These are phyloP conservation scores for Drosophila sechellia DNA, from an alignment of 1,140 invertebrate species.

Conservation along the genomic window DNA sequence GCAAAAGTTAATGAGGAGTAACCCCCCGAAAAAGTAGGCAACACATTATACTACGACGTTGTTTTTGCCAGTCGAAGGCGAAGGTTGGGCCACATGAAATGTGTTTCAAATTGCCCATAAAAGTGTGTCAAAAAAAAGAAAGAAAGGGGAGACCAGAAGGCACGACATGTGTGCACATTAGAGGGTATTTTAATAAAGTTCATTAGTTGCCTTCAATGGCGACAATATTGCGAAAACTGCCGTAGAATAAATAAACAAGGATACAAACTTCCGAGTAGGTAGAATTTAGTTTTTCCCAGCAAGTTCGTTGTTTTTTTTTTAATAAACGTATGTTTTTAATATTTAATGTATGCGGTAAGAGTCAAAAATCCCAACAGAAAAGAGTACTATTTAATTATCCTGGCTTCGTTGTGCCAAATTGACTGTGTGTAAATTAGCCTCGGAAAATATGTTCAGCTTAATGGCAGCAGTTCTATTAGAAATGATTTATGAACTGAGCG, in stretches of 20 bases:
- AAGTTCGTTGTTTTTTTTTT: no score
- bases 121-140: slow-evolving; percentile 36
- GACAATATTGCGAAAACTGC: slow-evolving; percentile 7
- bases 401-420: slow-evolving; percentile 4
- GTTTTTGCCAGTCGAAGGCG: slow-evolving; percentile 15
- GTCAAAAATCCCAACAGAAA: no score
- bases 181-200: slow-evolving; percentile 32
- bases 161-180: slow-evolving; percentile 38
- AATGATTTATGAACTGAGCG: slow-evolving; percentile 39
- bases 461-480: slow-evolving; percentile 35
- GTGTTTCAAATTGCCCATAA: slow-evolving; percentile 75
- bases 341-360: no score
- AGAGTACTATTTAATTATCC: neutral
- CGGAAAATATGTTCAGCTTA: slow-evolving; percentile 26
- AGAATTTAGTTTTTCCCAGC: neutral
- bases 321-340: no score
- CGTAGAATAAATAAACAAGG: neutral
- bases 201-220: slow-evolving; percentile 13
- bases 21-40: slow-evolving; percentile 58
- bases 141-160: slow-evolving; percentile 1
- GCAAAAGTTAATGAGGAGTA: slow-evolving; percentile 61
- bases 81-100: slow-evolving; percentile 54
- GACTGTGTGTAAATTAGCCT: slow-evolving; percentile 30
- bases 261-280: no score
- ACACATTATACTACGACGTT: slow-evolving; percentile 40